Evolutionary conservation across 2,888 invertebrate genomes (phyloP), one percentile per base, ranked within the genome.

Genomic region (Eumerus sabulonum): DNA sequence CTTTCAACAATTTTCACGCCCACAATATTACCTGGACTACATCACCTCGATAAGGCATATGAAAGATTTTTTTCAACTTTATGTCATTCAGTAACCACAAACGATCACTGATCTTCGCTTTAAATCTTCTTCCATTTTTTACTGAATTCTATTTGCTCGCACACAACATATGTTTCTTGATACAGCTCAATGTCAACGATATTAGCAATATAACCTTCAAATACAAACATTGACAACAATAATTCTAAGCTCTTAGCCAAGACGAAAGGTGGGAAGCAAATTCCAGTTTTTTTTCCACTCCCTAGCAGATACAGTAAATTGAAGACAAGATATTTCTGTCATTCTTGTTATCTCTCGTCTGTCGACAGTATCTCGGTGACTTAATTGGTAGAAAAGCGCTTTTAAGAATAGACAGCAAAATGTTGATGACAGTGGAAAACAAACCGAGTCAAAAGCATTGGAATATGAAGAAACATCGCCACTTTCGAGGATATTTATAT

Each of bases 161-260:
- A 27, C n/a, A 62, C 44, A n/a, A n/a, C 68, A 68, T 70, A 64
- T 70, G 64, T 62, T 60, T 18, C 27, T 36, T 27, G 14, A 19
- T n/a, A 53, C 56, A 54, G 51, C 56, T 48, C 79, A 79, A 79
- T 79, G 79, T 68, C 79, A 79, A 51, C 54, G 38, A 14, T 70
- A 59, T 70, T 79, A 70, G 59, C 79, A 63, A 74, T 54, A 74
- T 51, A 79, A 74, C 79, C 74, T 79, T 79, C 74, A 79, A 60
- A 64, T 27, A 59, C 27, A 7, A 27, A 27, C 67, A 77, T 63
- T 79, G 68, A 74, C 54, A 64, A 63, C 50, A 74, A 60, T 50
- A 74, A 60, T 74, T 74, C 73, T 64, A 64, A 64, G 50, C 59
- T 35, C 16, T 63, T 66, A 60, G 68, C 11, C 73, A 45, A 62